Conservation (phyloP, 2,888 invertebrate species). For the Hoplodrina blanda region DNA sequence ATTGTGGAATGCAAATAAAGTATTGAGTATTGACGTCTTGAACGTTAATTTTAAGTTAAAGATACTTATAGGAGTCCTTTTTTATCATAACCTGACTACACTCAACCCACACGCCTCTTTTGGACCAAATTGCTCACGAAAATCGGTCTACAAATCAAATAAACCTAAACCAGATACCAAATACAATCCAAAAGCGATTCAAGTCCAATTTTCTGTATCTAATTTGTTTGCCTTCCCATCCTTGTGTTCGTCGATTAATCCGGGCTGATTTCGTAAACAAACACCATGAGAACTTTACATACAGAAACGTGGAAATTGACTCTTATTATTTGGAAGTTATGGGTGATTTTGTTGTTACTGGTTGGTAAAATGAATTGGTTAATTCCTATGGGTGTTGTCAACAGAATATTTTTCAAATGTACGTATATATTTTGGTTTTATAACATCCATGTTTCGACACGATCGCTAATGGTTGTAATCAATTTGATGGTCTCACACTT, state of each 20-base stretch:
- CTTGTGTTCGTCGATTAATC: conserved; percentile 83
- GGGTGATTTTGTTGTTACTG: conserved; percentile 42
- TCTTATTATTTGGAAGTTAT: conserved; percentile 40
- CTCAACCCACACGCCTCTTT: conserved; percentile 22
- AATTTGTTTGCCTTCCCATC: conserved; percentile 86
- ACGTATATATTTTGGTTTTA: conserved; percentile 82
- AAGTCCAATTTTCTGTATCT: conserved; percentile 84
- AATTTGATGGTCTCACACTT: conserved; percentile 79
- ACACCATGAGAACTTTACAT: conserved; percentile 48
- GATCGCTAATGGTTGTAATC: conserved; percentile 86
- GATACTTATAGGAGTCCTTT: neutral
- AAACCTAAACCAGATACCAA: conserved; percentile 69
- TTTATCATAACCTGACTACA: neutral
- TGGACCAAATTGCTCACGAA: conserved; percentile 55
- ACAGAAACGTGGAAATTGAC: neutral
- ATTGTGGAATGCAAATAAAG: too few relatives aligned
- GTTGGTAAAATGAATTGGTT: conserved; percentile 48
- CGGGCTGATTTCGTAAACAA: conserved; percentile 81
- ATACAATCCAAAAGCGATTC: conserved; percentile 74
- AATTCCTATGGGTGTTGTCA: conserved; percentile 79
- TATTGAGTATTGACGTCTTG: neutral
- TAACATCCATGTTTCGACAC: conserved; percentile 85
- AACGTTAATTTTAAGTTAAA: neutral
- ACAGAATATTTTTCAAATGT: conserved; percentile 83
- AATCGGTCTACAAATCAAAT: conserved; percentile 63